phyloP scores from a whole-genome alignment of 1,140 invertebrate species.

The Eumeta japonica region DNA sequence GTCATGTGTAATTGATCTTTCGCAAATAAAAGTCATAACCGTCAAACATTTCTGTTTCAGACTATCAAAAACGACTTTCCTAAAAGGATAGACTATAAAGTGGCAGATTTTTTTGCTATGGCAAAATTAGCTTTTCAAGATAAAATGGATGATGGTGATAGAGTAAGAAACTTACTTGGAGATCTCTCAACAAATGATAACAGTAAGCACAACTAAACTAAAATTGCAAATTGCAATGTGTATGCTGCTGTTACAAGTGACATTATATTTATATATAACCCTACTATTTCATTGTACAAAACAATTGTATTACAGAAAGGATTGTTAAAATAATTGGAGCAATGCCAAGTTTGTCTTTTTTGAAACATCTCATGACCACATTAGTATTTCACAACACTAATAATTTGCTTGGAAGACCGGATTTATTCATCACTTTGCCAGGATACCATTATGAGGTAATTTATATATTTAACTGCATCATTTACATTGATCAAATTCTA shows the following conservation, averaged over 20 bases:
- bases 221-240: too few relatives aligned
- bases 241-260: too few relatives aligned
- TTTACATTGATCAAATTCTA: conserved; percentile 2
- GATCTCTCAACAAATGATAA: conserved; percentile 37
- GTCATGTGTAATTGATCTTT: too few relatives aligned
- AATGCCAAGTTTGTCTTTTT: conserved; percentile 53
- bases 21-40: too few relatives aligned
- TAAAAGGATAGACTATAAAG: conserved; percentile 29
- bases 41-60: conserved; percentile 27
- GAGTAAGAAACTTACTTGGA: conserved; percentile 48
- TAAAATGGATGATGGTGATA: conserved; percentile 58
- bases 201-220: conserved; percentile 29
- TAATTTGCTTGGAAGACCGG: conserved; percentile 51
- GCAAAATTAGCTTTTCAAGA: conserved; percentile 60
- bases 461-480: conserved; percentile 5
- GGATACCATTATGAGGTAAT: conserved; percentile 57
- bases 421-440: conserved; percentile 57
- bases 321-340: conserved; percentile 56
- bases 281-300: too few relatives aligned
- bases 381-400: conserved; percentile 57
- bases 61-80: conserved; percentile 28
- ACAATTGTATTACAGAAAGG: too few relatives aligned
- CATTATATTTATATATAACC: too few relatives aligned
- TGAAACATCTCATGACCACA: conserved; percentile 58
- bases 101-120: conserved; percentile 58